Percentiles rank a stretch among this genome's conserved stretches.
Conservation (phyloP, 2,888 invertebrate species). For the Brachyptera putata region DNA sequence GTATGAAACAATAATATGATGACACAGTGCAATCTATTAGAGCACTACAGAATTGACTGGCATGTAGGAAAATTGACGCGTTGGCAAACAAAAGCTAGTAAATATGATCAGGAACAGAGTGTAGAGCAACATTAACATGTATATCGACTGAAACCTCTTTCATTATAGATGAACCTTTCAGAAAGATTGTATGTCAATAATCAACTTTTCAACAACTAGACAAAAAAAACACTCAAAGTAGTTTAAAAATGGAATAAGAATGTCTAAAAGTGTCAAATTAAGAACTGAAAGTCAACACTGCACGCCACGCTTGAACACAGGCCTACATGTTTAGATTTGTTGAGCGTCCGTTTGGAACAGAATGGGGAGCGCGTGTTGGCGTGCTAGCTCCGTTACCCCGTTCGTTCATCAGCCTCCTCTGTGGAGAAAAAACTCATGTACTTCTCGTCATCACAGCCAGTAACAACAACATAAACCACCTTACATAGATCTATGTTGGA, state of each 20-base stretch:
- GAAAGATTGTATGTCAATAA: background rate
- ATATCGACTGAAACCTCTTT: too few species aligned
- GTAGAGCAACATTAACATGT: too few species aligned
- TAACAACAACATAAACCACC: too few species aligned
- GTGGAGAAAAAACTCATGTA: conserved; percentile 9
- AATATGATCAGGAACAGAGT: too few species aligned
- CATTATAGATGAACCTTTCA: too few species aligned
- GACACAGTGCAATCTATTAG: too few species aligned
- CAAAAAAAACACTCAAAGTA: conserved; percentile 2
- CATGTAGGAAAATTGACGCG: too few species aligned
- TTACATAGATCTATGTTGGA: too few species aligned
- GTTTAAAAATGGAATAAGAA: background rate
- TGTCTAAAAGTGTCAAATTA: conserved; percentile 7
- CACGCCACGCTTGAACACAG: background rate
- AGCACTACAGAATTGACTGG: too few species aligned
- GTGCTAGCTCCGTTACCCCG: too few species aligned
- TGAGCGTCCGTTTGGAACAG: background rate
- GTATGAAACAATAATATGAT: too few species aligned
- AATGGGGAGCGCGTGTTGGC: background rate
- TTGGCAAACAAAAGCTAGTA: too few species aligned
- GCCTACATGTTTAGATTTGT: conserved; percentile 12
- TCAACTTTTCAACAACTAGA: background rate
- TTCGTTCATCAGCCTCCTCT: background rate
- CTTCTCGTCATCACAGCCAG: background rate
- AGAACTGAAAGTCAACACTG: conserved; percentile 7